Conservation (phyloP, 2,113 vertebrate species). For the Nesogale talazaci region DNA sequence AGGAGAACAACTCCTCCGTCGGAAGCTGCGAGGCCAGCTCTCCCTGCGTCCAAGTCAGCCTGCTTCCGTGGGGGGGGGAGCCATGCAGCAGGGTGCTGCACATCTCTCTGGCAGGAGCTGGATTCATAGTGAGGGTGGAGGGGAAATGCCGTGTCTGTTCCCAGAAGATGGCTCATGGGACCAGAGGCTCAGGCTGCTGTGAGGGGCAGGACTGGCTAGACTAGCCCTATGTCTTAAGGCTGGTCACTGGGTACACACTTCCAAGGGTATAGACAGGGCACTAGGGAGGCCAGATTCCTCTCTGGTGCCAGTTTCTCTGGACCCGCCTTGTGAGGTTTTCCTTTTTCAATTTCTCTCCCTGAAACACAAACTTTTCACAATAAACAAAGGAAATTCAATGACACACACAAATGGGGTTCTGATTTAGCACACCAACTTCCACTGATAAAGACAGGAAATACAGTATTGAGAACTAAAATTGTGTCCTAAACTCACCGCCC, state of each 20-base stretch:
- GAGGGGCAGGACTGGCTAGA: neutral
- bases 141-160: neutral
- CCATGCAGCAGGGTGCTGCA: neutral
- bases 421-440: slow-evolving; percentile 53
- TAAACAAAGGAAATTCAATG: slow-evolving; percentile 79
- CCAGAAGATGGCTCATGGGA: slow-evolving; percentile 56
- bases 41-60: neutral
- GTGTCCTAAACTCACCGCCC: slow-evolving; percentile 64
- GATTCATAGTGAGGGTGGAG: neutral
- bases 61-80: neutral
- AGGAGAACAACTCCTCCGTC: neutral
- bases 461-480: slow-evolving; percentile 5
- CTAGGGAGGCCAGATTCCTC: neutral
- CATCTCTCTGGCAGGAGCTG: neutral
- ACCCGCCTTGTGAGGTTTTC: slow-evolving; percentile 60
- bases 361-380: slow-evolving; percentile 65
- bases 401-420: slow-evolving; percentile 47
- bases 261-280: neutral
- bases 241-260: neutral
- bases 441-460: slow-evolving; percentile 79
- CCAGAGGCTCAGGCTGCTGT: neutral
- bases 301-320: slow-evolving; percentile 43
- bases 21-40: neutral
- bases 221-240: neutral
- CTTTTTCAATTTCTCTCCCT: slow-evolving; percentile 11